Evolutionary conservation across 1,140 invertebrate species (phyloP), one percentile per base, ranked within the genome.

Genomic region (Phymastichus coffea): DNA sequence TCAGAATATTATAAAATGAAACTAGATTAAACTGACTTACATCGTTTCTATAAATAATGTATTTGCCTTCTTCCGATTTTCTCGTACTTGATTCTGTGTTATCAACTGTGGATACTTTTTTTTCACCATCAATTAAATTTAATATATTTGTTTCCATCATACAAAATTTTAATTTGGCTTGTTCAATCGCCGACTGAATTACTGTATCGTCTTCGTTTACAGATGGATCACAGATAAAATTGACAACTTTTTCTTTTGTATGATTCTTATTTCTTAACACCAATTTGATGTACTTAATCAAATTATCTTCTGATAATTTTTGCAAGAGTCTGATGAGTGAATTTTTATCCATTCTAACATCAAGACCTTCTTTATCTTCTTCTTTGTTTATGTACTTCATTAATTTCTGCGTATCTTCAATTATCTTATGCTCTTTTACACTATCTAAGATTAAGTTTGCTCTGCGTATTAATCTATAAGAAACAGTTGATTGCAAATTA

Each of bases 91-190:
- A 6, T 33, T 12, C 28, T 12, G 28, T 33, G 6, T 33, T 7
- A 57, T 8, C 4, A 33, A 30, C 1, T 2, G 3, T 12, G 14
- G 15, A 15, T 1, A 10, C 28, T 30, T 41, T 57, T 20, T 49
- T 46, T 23, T 22, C n/a, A 40, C n/a, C 33, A 14, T 58, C 40
- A 17, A 8, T 26, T 22, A n/a, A 25, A 14, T 3, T 44, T 12
- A 22, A 17, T 26, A 33, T 17, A 44, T 35, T 23, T 22, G 17
- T 51, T 56, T 57, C 12, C 19, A 51, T 20, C 64, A 56, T 33
- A 61, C 82, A 83, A 64, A 84, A 82, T 67, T 84, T 86, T 40
- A 86, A 73, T 71, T 86, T 87, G 0, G 83, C 79, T 62, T 86
- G 83, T 61, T 88, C 84, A 41, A 88, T 78, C 4, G 80, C 79